Percentiles rank a stretch among this genome's conserved stretches.
Evolutionary conservation across 2,888 invertebrate genomes (phyloP).

Genomic region (Campopleginae sp.): DNA sequence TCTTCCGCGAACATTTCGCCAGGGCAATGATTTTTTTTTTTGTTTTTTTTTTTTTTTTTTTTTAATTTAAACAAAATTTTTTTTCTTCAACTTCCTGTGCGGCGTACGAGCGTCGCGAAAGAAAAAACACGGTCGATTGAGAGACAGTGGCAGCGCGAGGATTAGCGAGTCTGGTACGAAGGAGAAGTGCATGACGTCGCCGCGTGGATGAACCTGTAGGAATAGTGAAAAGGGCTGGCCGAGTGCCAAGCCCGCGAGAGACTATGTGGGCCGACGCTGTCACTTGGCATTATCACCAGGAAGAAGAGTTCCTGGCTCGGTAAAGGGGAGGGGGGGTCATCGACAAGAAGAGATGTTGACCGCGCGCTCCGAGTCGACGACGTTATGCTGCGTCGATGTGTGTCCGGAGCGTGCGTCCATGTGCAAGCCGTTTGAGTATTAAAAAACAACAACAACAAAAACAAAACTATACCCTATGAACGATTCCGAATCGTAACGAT

Average conservation of each 20-base stretch:
- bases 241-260: conserved; percentile 75
- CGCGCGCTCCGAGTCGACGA: conserved; percentile 1
- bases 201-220: conserved; percentile 77
- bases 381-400: background rate
- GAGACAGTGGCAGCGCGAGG: conserved; percentile 34
- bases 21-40: background rate
- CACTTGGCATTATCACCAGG: conserved; percentile 81
- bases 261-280: conserved; percentile 78
- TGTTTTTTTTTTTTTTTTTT: too few species aligned
- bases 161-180: conserved; percentile 39
- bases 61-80: too few species aligned
- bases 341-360: conserved; percentile 9
- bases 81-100: background rate
- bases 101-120: conserved; percentile 2
- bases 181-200: conserved; percentile 43
- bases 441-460: too few species aligned
- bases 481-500: too few species aligned
- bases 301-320: conserved; percentile 72
- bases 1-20: background rate
- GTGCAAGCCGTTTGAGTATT: too few species aligned
- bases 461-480: too few species aligned
- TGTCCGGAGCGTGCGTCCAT: background rate
- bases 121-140: conserved; percentile 31
- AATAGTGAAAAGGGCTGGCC: conserved; percentile 80
- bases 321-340: conserved; percentile 20